phyloP scores from a whole-genome alignment of 2,797 vertebrate species.

The Periparus ater region DNA sequence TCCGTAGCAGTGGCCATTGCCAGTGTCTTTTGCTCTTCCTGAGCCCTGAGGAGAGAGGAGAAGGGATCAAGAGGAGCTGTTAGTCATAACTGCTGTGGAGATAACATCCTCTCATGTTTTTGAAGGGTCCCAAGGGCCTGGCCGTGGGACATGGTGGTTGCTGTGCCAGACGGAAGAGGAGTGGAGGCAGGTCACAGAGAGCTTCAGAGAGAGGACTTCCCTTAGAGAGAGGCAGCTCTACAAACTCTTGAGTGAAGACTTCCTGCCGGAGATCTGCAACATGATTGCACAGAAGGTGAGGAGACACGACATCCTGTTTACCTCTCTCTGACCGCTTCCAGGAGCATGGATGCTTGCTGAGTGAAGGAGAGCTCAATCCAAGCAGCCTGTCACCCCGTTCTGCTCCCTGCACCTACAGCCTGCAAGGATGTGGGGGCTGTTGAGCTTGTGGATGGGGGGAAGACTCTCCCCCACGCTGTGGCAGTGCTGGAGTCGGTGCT shows the following conservation, averaged over 20 bases:
- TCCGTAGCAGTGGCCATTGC: not conserved
- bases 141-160: constrained; percentile 89
- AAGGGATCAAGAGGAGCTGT: not conserved
- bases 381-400: not conserved
- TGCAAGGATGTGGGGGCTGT: not conserved
- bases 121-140: constrained; percentile 76
- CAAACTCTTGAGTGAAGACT: constrained; percentile 95
- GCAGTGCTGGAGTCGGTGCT: not conserved
- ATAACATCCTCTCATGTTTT: constrained; percentile 37
- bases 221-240: constrained; percentile 93
- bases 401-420: not conserved
- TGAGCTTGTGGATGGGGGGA: not conserved
- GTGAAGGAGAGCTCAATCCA: not conserved
- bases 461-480: not conserved
- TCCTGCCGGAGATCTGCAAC: constrained; percentile 96
- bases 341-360: not conserved
- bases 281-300: constrained; percentile 97
- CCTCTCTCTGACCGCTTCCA: constrained; percentile 1
- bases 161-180: constrained; percentile 94
- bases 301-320: constrained; percentile 63
- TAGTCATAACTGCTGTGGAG: not conserved
- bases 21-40: not conserved
- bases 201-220: constrained; percentile 91
- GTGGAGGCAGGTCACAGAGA: constrained; percentile 91
- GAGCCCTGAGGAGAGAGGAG: not conserved